Base-by-base conservation (phyloP, 1,140 invertebrate species). In the Meloidogyne chitwoodi region DNA sequence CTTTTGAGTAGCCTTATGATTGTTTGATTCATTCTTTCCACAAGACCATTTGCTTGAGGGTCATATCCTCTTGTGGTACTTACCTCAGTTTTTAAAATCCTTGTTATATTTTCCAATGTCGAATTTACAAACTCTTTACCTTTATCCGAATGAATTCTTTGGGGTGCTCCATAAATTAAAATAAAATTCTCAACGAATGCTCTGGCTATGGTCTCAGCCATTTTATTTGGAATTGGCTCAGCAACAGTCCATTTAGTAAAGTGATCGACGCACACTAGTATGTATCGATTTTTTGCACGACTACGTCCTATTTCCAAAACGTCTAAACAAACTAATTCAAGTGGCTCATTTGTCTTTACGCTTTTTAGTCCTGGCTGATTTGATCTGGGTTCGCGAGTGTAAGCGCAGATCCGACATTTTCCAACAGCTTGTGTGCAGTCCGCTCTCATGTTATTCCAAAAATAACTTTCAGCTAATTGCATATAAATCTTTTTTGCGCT, bases 401-500 rank as follows among this genome's bases (percentile, higher is more conserved):
- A 62, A n/a, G 69, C 69, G 16, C 69, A 72, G 24, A 72, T 72
- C 16, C 69, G 34, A 29, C 69, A 72, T 22, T n/a, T 61, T 6
- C 4, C 11, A 11, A 26, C 69, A 5, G 24, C 8, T 41, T 41
- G 38, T 1, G 31, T 38, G n/a, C 69, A 72, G 14, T 72, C 69
- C 0, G 19, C 69, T 19, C 41, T n/a, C 69, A 72, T 48, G 19
- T 72, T 72, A 27, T 27, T 48, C 69, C 69, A 72, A 27, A 22
- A 72, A 14, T 48, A 72, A 2, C 56, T 72, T 27, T 72, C 41
- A 1, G 38, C 38, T 3, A 72, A 29, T 22, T 72, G 69, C 19
- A 41, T 48, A n/a, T 22, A 68, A 68, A 68, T 68, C 19, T n/a
- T 68, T 68, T 68, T 68, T 11, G 66, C 66, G 0, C n/a, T n/a